Base-by-base conservation (phyloP, 1,140 invertebrate species). In the Radopholus similis region DNA sequence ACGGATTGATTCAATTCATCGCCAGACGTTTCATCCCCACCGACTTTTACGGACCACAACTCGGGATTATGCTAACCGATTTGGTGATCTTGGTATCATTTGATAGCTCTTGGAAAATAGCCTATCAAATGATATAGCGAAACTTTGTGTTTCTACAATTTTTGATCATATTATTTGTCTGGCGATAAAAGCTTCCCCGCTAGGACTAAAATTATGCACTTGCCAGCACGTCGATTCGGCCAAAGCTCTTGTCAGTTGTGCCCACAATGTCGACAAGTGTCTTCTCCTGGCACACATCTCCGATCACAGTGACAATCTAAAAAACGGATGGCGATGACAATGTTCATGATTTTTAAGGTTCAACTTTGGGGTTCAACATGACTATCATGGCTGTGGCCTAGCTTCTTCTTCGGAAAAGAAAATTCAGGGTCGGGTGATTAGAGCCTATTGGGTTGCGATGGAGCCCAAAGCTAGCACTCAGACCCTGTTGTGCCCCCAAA, bases 261-360 rank as follows among this genome's bases (percentile, higher is more conserved):
- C 56, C 51, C 38, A 75, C 56, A 28, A 75, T 53, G 28, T 77
- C 66, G 11, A 40, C 5, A 4, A 65, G 66, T 15, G 66, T 62
- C 15, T 9, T 57, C 44, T 73, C 65, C 21, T 75, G 74, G 15
- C 74, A 44, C 8, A 75, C 30, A 66, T 81, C 79, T 30, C 78
- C 81, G 21, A 83, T 66, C 11, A 74, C 81, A n/a, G 68, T 64
- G 1, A 70, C 57, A 42, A 81, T 62, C 79, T 81, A 44, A 53
- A 82, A 42, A 64, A 82, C n/a, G n/a, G n/a, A n/a, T n/a, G n/a
- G n/a, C n/a, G n/a, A n/a, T n/a, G n/a, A n/a, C 30, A 30, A 66
- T 63, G 60, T 75, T 40, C 18, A 47, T 9, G 18, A 47, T 47
- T 47, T 47, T 47, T 8, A 42, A 42, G 18, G 38, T 42, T 11